phyloP scores from a whole-genome alignment of 2,113 vertebrate species.

The Dromas ardeola region DNA sequence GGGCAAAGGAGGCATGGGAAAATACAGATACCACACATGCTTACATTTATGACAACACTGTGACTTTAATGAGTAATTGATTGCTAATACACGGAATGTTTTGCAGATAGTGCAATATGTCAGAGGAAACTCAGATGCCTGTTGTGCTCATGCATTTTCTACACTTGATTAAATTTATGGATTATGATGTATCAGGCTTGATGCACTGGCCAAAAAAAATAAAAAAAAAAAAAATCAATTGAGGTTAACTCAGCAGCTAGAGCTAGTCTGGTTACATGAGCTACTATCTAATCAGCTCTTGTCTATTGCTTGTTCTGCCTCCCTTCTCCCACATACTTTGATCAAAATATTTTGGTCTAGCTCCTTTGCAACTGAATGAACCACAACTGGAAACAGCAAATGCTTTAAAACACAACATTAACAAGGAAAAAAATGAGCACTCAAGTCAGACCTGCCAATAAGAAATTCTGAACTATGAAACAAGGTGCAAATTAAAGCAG shows the following conservation, averaged over 20 bases:
- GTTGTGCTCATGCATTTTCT: neutral
- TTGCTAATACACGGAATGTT: neutral
- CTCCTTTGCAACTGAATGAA: neutral
- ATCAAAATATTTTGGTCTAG: constrained; percentile 38
- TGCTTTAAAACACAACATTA: neutral
- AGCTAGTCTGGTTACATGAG: neutral
- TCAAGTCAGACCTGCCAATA: neutral
- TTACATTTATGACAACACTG: neutral
- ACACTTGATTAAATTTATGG: neutral
- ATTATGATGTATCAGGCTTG: neutral
- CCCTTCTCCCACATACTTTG: neutral
- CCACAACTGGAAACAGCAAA: neutral
- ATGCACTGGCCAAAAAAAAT: neutral
- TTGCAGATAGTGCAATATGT: neutral
- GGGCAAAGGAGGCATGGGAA: neutral
- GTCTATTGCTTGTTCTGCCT: neutral
- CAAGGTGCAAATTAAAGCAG: neutral
- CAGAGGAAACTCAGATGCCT: neutral
- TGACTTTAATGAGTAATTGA: neutral
- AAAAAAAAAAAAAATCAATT: neutral
- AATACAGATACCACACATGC: neutral
- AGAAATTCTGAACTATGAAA: neutral
- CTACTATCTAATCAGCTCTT: constrained; percentile 38
- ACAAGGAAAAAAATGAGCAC: neutral
- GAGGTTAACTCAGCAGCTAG: neutral